Evolutionary conservation across 2,113 vertebrate genomes (phyloP).

Genomic region (Chloroceryle aenea): DNA sequence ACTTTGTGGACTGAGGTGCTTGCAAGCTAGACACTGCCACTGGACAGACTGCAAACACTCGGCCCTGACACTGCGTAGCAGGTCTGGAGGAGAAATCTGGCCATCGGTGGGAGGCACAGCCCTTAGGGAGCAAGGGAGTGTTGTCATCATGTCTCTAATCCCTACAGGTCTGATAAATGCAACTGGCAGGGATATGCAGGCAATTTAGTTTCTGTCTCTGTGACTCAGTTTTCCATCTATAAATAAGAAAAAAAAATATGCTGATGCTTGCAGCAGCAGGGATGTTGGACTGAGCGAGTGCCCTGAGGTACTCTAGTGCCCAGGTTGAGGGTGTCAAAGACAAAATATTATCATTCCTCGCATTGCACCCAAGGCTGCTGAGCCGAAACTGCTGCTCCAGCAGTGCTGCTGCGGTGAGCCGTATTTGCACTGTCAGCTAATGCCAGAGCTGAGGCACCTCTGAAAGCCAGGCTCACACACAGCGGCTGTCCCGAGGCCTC

Average conservation of each 20-base stretch:
- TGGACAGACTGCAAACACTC: neutral
- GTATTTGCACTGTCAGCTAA: neutral
- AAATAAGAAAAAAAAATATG: neutral
- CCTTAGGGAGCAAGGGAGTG: neutral
- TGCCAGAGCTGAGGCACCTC: neutral
- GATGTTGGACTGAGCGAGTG: rapidly evolving
- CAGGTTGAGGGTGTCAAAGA: neutral
- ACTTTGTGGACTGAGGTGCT: neutral
- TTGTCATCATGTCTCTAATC: neutral
- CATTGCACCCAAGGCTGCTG: neutral
- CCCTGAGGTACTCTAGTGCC: neutral
- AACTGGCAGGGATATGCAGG: neutral
- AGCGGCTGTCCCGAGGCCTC: rapidly evolving
- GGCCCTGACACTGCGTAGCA: neutral
- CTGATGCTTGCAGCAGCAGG: neutral
- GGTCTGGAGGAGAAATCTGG: neutral
- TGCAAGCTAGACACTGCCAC: neutral
- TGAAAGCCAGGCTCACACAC: rapidly evolving
- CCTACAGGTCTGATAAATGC: neutral
- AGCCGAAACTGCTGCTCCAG: neutral
- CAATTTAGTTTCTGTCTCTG: neutral
- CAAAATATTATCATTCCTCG: neutral
- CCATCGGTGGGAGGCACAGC: neutral
- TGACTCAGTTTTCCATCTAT: neutral
- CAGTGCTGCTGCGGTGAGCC: neutral